Evolutionary conservation across 2,797 vertebrate species (phyloP), one percentile per base, ranked within the genome.

Genomic region (Hemibagrus guttatus): DNA sequence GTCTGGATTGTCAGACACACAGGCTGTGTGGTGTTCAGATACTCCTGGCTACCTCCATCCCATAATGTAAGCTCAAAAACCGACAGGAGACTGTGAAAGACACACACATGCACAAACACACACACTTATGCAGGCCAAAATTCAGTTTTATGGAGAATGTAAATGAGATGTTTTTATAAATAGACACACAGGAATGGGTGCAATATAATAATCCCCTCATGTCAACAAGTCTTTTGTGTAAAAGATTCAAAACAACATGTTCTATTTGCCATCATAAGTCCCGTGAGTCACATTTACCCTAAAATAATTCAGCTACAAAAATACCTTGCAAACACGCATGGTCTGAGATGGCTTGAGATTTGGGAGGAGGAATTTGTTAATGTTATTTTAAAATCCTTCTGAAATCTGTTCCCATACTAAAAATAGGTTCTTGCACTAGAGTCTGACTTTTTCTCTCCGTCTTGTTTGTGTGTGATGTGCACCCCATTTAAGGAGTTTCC

Each of bases 331-430:
- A 86, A 86, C 58, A 87, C n/a, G 19, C 78, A 78, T 58, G 39
- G 35, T 54, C 49, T 81, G 49, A 81, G 19, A 61, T 14, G 54
- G 63, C 42, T 80, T 54, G 28, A 3, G 61, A 69, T 68, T 84
- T 39, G 80, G 59, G 39, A 74, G 31, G 12, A 82, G 83, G 79
- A 78, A 35, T 85, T 63, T 79, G 54, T 84, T 84, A 31, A n/a
- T 12, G 21, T 46, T 79, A 72, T 64, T 87, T 78, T 85, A 35
- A 82, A 79, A 87, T 82, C 75, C 61, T 59, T 81, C 71, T 80
- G 63, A 85, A 74, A 85, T 82, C 83, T 81, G 83, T 74, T 84
- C 68, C 84, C 59, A 17, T 42, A 26, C 87, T 87, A 85, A 87
- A 85, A 88, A 88, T 82, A 88, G 87, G n/a, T 12, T 19, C 11